These are phyloP conservation scores for Aethina tumida DNA, from an alignment of 1,140 invertebrate species.

Conservation along the genomic window DNA sequence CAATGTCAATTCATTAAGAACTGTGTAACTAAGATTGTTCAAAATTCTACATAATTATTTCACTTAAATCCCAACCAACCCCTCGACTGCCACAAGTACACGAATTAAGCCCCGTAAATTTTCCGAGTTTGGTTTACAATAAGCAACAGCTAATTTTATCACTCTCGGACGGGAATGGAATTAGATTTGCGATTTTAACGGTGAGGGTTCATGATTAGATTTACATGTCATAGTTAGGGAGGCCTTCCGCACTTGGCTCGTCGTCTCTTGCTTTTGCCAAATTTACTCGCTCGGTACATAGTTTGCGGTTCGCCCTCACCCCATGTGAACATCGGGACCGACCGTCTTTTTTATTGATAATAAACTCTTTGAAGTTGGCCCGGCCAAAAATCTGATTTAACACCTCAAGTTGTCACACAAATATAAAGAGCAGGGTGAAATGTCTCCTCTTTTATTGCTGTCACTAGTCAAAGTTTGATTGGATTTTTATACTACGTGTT, in stretches of 20 bases:
- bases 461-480: no score
- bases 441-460: no score
- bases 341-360: no score
- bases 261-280: no score
- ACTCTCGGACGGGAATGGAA: conserved; percentile 32
- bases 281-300: no score
- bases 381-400: no score
- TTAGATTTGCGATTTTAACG: conserved; percentile 36
- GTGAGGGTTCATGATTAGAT: conserved; percentile 35
- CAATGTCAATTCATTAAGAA: conserved; percentile 36
- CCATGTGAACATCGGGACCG: no score
- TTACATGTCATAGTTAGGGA: conserved; percentile 33
- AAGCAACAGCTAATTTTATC: conserved; percentile 38
- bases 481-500: no score
- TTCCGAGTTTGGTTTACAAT: conserved; percentile 41
- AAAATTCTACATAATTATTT: conserved; percentile 37
- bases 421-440: no score
- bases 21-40: conserved; percentile 23
- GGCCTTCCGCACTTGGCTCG: conserved; percentile 9
- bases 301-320: no score
- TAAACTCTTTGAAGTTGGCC: no score
- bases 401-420: no score
- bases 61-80: conserved; percentile 23
- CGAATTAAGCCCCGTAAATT: conserved; percentile 36
- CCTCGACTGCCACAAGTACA: conserved; percentile 26